These are phyloP conservation scores for Pseudorhiza aurosa DNA, from an alignment of 30 jellyfish, hydroid and myxozoan species.

Conservation along the genomic window DNA sequence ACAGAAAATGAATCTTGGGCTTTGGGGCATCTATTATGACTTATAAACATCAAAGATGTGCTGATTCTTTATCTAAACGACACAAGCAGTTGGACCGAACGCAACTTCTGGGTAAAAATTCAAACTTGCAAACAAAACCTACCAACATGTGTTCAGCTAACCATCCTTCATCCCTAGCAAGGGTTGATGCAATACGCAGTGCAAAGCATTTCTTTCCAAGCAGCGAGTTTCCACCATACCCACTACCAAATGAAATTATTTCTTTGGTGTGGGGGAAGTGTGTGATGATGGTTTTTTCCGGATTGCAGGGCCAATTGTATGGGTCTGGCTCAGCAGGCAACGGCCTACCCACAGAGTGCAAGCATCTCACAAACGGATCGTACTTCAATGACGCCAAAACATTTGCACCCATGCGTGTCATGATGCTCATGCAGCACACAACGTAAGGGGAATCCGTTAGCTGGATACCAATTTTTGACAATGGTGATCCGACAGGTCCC, in stretches of 20 bases:
- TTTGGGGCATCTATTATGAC: no score
- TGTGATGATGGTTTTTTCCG: conserved; percentile 94
- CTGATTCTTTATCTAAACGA: no score
- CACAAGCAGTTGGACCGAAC: no score
- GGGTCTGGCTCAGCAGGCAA: conserved; percentile 94
- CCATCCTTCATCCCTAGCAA: conserved; percentile 99
- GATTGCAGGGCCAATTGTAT: conserved; percentile 99
- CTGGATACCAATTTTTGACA: conserved; percentile 92
- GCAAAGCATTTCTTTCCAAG: conserved; percentile 99
- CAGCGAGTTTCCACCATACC: conserved; percentile 98
- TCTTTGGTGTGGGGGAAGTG: conserved; percentile 95
- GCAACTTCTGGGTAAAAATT: no score
- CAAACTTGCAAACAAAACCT: no score
- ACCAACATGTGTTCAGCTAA: conserved; percentile 99
- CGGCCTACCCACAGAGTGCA: conserved; percentile 96
- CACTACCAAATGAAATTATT: conserved; percentile 96
- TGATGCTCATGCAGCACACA: conserved; percentile 88
- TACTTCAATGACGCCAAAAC: conserved; percentile 65
- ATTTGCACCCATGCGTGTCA: conserved; percentile 93
- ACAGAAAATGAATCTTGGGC: no score
- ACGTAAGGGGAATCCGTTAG: conserved; percentile 98
- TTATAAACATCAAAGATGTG: no score
- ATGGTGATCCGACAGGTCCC: conserved; percentile 99
- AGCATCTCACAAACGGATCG: conserved; percentile 84
- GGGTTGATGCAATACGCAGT: conserved; percentile 91